These are phyloP conservation scores for Plutomurus gul DNA, from an alignment of 1,140 invertebrate genomes.

Conservation along the genomic window DNA sequence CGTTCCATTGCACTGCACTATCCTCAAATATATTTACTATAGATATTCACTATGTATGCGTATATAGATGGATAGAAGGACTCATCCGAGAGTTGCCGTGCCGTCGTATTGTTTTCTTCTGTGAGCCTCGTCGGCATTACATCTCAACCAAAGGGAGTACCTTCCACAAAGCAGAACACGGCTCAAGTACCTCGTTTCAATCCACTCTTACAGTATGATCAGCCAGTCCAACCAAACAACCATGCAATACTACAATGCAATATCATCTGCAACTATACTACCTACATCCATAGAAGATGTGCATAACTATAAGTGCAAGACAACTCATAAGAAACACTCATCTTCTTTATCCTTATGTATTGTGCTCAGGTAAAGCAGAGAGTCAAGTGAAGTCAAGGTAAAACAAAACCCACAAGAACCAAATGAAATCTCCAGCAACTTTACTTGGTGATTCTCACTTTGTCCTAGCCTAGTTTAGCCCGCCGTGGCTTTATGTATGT, in stretches of 20 bases:
- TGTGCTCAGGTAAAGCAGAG: background rate
- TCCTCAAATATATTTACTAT: background rate
- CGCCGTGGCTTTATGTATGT: background rate
- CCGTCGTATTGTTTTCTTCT: background rate
- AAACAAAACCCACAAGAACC: constrained; percentile 25
- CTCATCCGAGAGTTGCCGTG: background rate
- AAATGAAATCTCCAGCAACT: background rate
- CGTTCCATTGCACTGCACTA: too few species aligned
- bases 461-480: background rate
- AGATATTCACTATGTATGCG: background rate
- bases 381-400: background rate
- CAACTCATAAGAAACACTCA: background rate
- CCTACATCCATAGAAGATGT: background rate
- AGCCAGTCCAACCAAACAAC: background rate
- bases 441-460: background rate
- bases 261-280: background rate
- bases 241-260: background rate
- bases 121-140: background rate
- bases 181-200: constrained; percentile 12
- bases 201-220: background rate
- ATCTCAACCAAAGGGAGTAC: constrained; percentile 5
- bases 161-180: constrained; percentile 3
- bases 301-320: background rate
- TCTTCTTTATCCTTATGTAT: background rate
- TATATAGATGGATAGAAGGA: background rate